Evolutionary conservation across 2,113 vertebrate species (phyloP).

Genomic region (Eptatretus burgeri): DNA sequence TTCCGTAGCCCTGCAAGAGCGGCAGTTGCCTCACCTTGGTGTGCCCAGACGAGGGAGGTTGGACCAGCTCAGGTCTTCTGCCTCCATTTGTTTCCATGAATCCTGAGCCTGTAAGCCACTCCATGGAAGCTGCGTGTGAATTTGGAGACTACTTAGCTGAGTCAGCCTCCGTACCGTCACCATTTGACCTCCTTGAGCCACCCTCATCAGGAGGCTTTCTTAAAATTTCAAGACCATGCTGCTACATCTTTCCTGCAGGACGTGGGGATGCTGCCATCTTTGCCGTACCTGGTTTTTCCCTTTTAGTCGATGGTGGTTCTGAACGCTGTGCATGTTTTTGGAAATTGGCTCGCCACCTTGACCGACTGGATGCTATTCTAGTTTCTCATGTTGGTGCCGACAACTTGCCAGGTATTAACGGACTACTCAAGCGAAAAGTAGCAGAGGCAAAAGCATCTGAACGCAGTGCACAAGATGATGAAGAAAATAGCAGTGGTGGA

Average conservation of each 20-base stretch:
- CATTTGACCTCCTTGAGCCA: conserved; percentile 76
- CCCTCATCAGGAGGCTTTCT: conserved; percentile 90
- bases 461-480: too few relatives aligned
- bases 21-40: conserved; percentile 43
- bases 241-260: conserved; percentile 90
- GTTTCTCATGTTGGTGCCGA: conserved; percentile 90
- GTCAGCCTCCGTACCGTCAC: conserved; percentile 60
- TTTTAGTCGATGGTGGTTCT: conserved; percentile 78
- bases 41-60: conserved; percentile 51
- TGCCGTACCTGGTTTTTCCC: conserved; percentile 87
- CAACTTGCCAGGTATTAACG: conserved; percentile 81
- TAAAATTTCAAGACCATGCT: conserved; percentile 89
- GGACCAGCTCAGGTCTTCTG: conserved; percentile 23
- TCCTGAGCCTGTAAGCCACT: conserved; percentile 35
- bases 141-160: conserved; percentile 80
- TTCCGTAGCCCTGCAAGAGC: conserved; percentile 23
- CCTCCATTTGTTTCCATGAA: conserved; percentile 15
- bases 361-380: conserved; percentile 73
- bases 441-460: conserved; percentile 35
- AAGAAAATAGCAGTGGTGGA: too few relatives aligned
- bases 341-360: conserved; percentile 83
- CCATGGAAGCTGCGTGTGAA: conserved; percentile 73
- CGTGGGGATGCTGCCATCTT: conserved; percentile 85
- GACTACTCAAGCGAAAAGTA: conserved; percentile 72
- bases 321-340: conserved; percentile 85